These are phyloP conservation scores for Pseudomyrmex pallidus DNA, from an alignment of 1,140 invertebrate genomes.

Conservation along the genomic window DNA sequence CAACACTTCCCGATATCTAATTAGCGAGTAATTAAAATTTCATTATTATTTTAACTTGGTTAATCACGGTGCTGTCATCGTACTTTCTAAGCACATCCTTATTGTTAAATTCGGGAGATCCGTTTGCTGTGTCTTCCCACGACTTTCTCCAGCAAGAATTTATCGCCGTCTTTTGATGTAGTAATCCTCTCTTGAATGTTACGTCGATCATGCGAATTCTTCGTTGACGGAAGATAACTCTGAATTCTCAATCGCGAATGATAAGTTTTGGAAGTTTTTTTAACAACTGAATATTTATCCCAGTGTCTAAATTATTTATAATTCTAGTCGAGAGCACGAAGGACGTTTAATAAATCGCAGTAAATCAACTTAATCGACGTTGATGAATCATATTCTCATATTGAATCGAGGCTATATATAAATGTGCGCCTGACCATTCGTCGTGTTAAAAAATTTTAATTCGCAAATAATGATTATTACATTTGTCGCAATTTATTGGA, in stretches of 20 bases:
- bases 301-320: background rate
- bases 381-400: background rate
- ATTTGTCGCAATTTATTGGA: background rate
- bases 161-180: constrained; percentile 36
- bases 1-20: background rate
- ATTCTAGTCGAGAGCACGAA: background rate
- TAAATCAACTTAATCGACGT: background rate
- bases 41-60: constrained; percentile 23
- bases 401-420: background rate
- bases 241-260: background rate
- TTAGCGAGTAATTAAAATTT: constrained; percentile 41
- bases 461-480: background rate
- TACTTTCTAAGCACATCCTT: constrained; percentile 6
- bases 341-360: background rate
- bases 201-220: constrained; percentile 29
- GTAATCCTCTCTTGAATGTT: constrained; percentile 24
- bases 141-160: constrained; percentile 57
- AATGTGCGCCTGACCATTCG: background rate
- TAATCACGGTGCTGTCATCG: constrained; percentile 12
- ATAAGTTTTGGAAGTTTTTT: background rate
- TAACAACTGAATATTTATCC: constrained; percentile 4
- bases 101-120: constrained; percentile 52
- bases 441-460: background rate
- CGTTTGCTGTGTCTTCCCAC: constrained; percentile 44
- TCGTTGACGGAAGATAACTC: background rate